Conservation (phyloP, 2,888 invertebrate species). For the Tenthredo amoena region DNA sequence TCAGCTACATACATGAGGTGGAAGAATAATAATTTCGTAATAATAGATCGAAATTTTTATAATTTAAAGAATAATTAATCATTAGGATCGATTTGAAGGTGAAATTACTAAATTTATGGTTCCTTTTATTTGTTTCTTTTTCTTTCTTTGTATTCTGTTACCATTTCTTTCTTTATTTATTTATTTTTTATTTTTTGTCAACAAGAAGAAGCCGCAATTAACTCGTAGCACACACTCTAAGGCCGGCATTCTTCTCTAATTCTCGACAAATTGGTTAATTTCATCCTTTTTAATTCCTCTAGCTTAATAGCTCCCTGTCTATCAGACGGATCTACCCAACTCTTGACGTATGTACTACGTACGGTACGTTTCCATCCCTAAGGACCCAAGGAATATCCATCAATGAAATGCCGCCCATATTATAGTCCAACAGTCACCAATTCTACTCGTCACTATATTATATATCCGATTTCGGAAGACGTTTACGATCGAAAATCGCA, state of each 20-base stretch:
- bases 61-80: not conserved
- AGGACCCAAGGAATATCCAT: too few species aligned
- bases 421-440: too few species aligned
- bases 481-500: too few species aligned
- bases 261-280: constrained; percentile 52
- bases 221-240: constrained; percentile 47
- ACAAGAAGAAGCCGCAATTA: constrained; percentile 47
- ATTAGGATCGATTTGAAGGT: not conserved
- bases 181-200: not conserved
- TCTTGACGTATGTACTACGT: constrained; percentile 20
- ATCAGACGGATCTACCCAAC: constrained; percentile 22
- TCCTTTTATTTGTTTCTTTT: not conserved
- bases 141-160: not conserved
- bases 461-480: too few species aligned
- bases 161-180: not conserved
- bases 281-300: constrained; percentile 52
- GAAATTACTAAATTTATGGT: not conserved
- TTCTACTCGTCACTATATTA: too few species aligned
- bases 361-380: too few species aligned
- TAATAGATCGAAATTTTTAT: not conserved
- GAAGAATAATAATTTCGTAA: not conserved
- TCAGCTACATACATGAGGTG: not conserved
- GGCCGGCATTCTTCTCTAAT: constrained; percentile 51
- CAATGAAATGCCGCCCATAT: too few species aligned
- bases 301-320: constrained; percentile 35